Evolutionary conservation across 2,888 invertebrate genomes (phyloP), one percentile per base, ranked within the genome.

Genomic region (Labia minor): DNA sequence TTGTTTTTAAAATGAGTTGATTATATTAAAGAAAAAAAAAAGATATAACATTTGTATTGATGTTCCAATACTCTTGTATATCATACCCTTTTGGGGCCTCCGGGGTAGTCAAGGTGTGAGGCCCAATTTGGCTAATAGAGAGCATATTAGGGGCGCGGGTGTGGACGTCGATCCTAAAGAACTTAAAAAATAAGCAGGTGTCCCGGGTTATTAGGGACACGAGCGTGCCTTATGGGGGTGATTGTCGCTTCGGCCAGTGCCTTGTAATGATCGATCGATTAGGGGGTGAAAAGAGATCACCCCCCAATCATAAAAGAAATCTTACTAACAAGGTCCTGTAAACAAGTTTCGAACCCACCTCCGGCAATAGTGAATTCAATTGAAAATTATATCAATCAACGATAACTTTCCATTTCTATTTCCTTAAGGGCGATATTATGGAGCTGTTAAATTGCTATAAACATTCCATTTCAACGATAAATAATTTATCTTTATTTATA

Each of bases 81-180:
- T n/a, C n/a, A n/a, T n/a, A n/a, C 26, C 8, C 26, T 26, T 26
- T 26, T 6, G 26, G 26, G 26, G 4, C 26, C 26, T 26, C 26
- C 26, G 26, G 26, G 26, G 26, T 26, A 26, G 49, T 49, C 49
- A 49, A 49, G 49, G 49, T 49, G 49, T 49, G 49, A 49, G 49
- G 49, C 49, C 49, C 49, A 49, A 49, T 49, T 49, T 49, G 49
- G 49, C 49, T 49, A 49, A 49, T 49, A 49, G 49, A 49, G 49
- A 49, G 49, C 49, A 49, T 49, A 49, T 49, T 49, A 49, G 49
- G 14, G 16, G n/a, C 14, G 49, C 14, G 49, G 49, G 49, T 16
- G 49, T 49, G 49, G 49, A 14, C 16, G 49, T 8, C 2, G n/a
- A 2, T 14, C 16, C 16, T 3, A 49, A 49, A 49, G 2, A 49